Base-by-base conservation (phyloP, 1,140 invertebrate species). In the Antheraea pernyi region DNA sequence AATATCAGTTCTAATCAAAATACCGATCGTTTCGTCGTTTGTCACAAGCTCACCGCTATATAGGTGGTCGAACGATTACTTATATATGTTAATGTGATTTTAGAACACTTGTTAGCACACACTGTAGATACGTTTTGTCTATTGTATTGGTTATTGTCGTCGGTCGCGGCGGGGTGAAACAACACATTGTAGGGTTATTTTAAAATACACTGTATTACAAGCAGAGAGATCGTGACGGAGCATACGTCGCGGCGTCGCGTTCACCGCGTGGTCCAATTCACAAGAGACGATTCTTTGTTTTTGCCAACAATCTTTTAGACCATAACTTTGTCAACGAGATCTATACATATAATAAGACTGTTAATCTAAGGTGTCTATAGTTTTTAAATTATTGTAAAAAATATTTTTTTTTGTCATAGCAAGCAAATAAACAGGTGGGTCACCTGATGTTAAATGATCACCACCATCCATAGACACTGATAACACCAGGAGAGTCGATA, bases 201-300 rank as follows among this genome's bases (percentile, higher is more conserved):
- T 30, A 30, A 30, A 30, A 30, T 30, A 30, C 4, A 30, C 22
- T 30, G 22, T 61, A 61, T 61, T 61, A 61, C 18, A 22, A 61
- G 59, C 59, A n/a, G 19, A 36, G 30, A 4, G 64, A 65, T 65
- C 64, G 64, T 65, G 64, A 65, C 64, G 64, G 10, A 19, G 64
- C 64, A 65, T 65, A 48, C 42, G 64, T 22, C 46, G n/a, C n/a
- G 37, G n/a, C 18, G 18, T 65, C 16, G 39, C 22, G 4, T 30
- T 30, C 22, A 4, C 11, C 64, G 4, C 48, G 18, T 18, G 64
- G 18, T 16, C 8, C 16, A 53, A 53, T 5, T 53, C 13, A 53
- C 11, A n/a, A 53, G 46, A 16, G 46, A 53, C 22, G 1, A 30
- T 30, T 30, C 22, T 4, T 2, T 30, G 22, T 30, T 30, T 30